Percentiles rank a stretch among this genome's conserved stretches.
Evolutionary conservation across 1,140 invertebrate species (phyloP).

Genomic region (Hylaeus anthracinus): DNA sequence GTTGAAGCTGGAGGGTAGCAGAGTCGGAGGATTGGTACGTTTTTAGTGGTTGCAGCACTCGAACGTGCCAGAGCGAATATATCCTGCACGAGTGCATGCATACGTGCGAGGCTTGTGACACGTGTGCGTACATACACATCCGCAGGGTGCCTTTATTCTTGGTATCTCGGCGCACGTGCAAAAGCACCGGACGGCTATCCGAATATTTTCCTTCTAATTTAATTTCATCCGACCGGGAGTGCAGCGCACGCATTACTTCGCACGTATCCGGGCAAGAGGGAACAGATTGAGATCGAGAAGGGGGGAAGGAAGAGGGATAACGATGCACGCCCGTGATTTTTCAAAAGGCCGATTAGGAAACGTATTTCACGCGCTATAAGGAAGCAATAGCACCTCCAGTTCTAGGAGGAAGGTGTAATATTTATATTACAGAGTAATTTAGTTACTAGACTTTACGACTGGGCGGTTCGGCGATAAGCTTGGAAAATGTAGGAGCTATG

Average conservation of each 20-base stretch:
- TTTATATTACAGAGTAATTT: too few species aligned
- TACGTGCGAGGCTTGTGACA: not conserved
- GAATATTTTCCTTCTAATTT: slow-evolving; percentile 68
- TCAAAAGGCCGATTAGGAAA: slow-evolving; percentile 50
- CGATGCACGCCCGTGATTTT: slow-evolving; percentile 45
- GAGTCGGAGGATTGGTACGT: slow-evolving; percentile 46
- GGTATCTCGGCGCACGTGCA: slow-evolving; percentile 51
- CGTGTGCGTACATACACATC: not conserved
- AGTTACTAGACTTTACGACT: too few species aligned
- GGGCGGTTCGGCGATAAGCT: too few species aligned
- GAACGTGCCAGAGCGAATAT: slow-evolving; percentile 64
- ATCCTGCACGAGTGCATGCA: slow-evolving; percentile 40
- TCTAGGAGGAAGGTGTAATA: too few species aligned
- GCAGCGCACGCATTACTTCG: slow-evolving; percentile 47
- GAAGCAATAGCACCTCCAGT: not conserved
- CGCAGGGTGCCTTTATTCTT: slow-evolving; percentile 48
- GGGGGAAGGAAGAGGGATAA: slow-evolving; percentile 22
- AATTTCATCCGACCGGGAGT: slow-evolving; percentile 53
- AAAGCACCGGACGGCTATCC: slow-evolving; percentile 56
- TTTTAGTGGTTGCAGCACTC: slow-evolving; percentile 64
- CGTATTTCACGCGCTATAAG: not conserved
- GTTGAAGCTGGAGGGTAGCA: slow-evolving; percentile 29
- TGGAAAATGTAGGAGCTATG: too few species aligned
- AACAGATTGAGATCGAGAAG: slow-evolving; percentile 30
- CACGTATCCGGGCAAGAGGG: slow-evolving; percentile 30